Evolutionary conservation across 2,113 vertebrate species (phyloP), one percentile per base, ranked within the genome.

Genomic region (Acinonyx jubatus): DNA sequence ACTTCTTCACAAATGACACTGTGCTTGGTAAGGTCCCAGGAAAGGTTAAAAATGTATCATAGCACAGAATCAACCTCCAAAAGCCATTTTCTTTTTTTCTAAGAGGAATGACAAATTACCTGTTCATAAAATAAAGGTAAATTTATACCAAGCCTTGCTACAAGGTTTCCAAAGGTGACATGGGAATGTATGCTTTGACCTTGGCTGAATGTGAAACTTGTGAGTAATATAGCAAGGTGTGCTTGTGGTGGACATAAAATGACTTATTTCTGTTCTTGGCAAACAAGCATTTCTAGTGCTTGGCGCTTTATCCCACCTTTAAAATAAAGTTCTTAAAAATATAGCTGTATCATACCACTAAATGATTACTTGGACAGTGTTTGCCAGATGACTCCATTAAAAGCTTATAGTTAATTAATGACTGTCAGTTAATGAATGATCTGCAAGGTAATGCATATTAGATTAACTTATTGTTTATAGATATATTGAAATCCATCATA

Each of bases 261-360:
- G 65, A 97, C 94, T 92, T 96, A 94, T 95, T 92, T 95, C 76
- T 97, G 57, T 94, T 94, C 91, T 97, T 89, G 76, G 29, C 66
- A 98, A 97, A 92, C 69, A 97, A 66, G 88, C 48, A 94, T 94
- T 94, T 94, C 48, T 61, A 85, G 61, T 36, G 5, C 36, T 84
- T 71, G 48, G 29, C 38, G 15, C 41, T 92, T 97, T 96, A 84
- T 93, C 94, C 41, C 18, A 85, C 29, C 48, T 90, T 81, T 82
- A 91, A 94, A 96, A 45, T 76, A 83, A 88, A 97, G 33, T 85
- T 95, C 66, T 94, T 97, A 86, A 95, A 95, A 97, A 73, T 94
- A 15, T 78, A 86, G 69, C 57, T 95, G 18, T 69, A 86, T 48
- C 57, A 90, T 88, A n/a, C 2, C 38, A 66, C 45, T 88, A 97